These are phyloP conservation scores for Trichopoda pennipes DNA, from an alignment of 2,888 invertebrate species.

Conservation along the genomic window DNA sequence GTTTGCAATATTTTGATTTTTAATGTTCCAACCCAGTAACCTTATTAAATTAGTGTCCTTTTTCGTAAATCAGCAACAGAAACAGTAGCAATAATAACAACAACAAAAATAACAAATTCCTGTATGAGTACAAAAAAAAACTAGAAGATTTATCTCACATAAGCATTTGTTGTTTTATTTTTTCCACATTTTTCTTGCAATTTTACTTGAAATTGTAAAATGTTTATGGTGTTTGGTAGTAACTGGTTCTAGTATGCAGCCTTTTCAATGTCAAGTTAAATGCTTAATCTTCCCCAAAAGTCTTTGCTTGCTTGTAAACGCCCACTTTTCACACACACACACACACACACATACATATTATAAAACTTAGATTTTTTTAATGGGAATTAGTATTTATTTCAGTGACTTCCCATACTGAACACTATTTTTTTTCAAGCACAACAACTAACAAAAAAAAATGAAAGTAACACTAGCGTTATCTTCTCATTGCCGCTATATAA, in stretches of 20 bases:
- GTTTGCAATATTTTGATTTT: conserved; percentile 61
- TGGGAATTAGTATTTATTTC: conserved; percentile 67
- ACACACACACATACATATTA: conserved; percentile 64
- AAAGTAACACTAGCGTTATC: conserved; percentile 43
- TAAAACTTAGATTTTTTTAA: conserved; percentile 65
- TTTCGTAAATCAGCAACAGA: conserved; percentile 35
- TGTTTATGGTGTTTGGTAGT: conserved; percentile 35
- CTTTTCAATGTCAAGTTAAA: conserved; percentile 69
- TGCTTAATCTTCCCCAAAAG: conserved; percentile 68
- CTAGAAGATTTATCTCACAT: conserved; percentile 65
- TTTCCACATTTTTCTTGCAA: neutral
- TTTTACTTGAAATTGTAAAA: conserved; percentile 30
- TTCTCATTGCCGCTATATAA: conserved; percentile 58
- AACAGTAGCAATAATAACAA: conserved; percentile 25
- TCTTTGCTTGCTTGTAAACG: conserved; percentile 55
- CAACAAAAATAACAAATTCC: conserved; percentile 23
- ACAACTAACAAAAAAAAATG: conserved; percentile 27
- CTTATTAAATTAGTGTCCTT: conserved; percentile 69
- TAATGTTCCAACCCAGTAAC: conserved; percentile 68
- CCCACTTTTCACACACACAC: conserved; percentile 68
- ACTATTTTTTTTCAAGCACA: conserved; percentile 29
- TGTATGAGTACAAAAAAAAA: conserved; percentile 38
- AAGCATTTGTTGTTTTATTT: conserved; percentile 32
- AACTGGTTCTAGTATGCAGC: conserved; percentile 51
- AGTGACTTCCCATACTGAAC: conserved; percentile 35